Evolutionary conservation across 2,113 vertebrate species (phyloP).

Genomic region (Saccopteryx leptura): DNA sequence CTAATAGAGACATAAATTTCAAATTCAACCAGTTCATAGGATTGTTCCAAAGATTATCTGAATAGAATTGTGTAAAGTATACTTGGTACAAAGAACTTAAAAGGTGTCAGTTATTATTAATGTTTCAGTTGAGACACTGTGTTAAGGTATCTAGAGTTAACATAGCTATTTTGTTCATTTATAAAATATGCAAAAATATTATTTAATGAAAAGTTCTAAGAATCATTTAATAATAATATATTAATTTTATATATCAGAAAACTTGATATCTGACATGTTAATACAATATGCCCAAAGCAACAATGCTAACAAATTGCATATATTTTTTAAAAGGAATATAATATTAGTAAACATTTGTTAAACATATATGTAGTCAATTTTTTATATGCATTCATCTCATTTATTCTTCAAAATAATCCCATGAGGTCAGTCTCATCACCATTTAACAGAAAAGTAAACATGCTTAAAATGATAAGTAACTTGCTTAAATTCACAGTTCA

Average conservation of each 20-base stretch:
- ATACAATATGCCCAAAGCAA: background rate
- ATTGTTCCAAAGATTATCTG: background rate
- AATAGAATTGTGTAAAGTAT: background rate
- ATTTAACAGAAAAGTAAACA: background rate
- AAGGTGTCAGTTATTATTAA: background rate
- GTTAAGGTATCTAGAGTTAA: background rate
- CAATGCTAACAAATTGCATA: background rate
- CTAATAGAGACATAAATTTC: background rate
- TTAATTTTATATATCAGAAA: background rate
- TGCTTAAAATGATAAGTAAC: background rate
- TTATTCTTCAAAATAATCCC: background rate
- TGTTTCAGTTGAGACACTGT: background rate
- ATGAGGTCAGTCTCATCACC: background rate
- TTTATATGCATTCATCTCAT: background rate
- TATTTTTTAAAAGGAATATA: background rate
- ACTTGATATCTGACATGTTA: background rate
- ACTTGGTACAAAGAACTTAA: background rate
- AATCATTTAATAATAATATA: background rate
- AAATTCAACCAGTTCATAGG: background rate
- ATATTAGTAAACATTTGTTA: background rate
- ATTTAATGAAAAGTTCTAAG: constrained; percentile 22
- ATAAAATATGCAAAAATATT: constrained; percentile 13
- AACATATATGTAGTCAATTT: background rate
- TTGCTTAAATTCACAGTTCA: background rate
- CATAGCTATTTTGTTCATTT: background rate